Evolutionary conservation across 2,888 invertebrate species (phyloP), one percentile per base, ranked within the genome.

Genomic region (Andrena bucephala): DNA sequence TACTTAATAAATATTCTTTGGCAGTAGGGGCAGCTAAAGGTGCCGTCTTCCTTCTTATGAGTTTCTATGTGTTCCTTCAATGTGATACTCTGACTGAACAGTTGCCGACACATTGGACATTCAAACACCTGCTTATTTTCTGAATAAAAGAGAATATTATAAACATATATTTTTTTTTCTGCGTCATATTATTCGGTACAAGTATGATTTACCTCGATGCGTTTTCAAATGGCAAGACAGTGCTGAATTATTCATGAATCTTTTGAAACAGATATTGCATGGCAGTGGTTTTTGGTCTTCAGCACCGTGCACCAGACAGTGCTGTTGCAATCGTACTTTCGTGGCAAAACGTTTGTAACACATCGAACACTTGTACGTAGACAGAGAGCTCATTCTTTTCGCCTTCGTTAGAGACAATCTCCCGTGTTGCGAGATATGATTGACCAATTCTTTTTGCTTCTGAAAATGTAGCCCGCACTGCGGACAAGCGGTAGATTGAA

Each of bases 211-310:
- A 95, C 95, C 94, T 91, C 94, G 94, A 90, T 97, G 97, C 4
- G 96, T 96, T 94, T 97, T 97, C 78, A 96, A 92, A 92, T 97
- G 97, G 87, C 96, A 96, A 2, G 96, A 95, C 29, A 97, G 94
- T 2, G 97, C 97, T 0, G 97, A 96, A 90, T 96, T 96, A 87
- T 96, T 97, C 90, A 97, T 95, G 93, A 97, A 97, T 70, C 96
- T 93, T 91, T 96, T 96, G 50, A 94, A 94, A 89, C 97, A 97
- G 62, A 95, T 94, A 54, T 95, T 94, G 92, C 97, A 97, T 90
- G 96, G 95, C 81, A 96, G 93, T 16, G 96, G 96, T 92, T 97
- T 97, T n/a, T 95, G 94, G 81, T 96, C 96, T 84, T 97, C 96
- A 7, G 95, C 95, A 70, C 95, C 96, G 91, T 97, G 97, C 29